These are phyloP conservation scores for Zaprionus camerounensis DNA, from an alignment of 1,140 invertebrate species.

Conservation along the genomic window DNA sequence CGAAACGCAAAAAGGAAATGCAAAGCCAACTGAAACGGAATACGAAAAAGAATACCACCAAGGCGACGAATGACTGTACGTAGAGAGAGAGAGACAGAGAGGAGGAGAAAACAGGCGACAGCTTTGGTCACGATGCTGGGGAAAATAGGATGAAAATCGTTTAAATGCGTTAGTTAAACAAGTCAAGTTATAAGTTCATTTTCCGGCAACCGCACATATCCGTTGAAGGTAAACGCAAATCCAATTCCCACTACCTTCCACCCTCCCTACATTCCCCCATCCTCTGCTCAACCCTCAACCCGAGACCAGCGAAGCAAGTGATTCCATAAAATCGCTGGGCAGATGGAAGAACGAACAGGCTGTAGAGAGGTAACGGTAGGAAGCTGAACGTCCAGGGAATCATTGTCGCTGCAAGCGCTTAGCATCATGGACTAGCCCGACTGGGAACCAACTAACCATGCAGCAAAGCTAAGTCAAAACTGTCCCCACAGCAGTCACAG, in stretches of 20 bases:
- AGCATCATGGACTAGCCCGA: slow-evolving; percentile 36
- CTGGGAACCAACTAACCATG: slow-evolving; percentile 52
- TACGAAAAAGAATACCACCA: slow-evolving; percentile 33
- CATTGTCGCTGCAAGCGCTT: slow-evolving; percentile 61
- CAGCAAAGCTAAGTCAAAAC: slow-evolving; percentile 53
- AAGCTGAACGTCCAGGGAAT: slow-evolving; percentile 43
- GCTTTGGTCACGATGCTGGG: slow-evolving; percentile 20
- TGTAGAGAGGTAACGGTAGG: not conserved
- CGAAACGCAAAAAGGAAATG: slow-evolving; percentile 21
- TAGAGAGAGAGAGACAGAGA: not conserved
- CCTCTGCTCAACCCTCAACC: slow-evolving; percentile 30
- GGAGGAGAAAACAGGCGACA: slow-evolving; percentile 9
- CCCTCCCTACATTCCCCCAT: not conserved
- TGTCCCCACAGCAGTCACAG: slow-evolving; percentile 29
- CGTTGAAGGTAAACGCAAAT: slow-evolving; percentile 63
- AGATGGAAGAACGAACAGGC: slow-evolving; percentile 3
- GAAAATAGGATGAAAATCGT: slow-evolving; percentile 65
- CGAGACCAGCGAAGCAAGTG: slow-evolving; percentile 66
- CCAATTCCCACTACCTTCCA: slow-evolving; percentile 6
- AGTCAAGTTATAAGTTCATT: slow-evolving; percentile 82
- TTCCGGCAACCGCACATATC: slow-evolving; percentile 79
- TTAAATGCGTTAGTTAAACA: slow-evolving; percentile 83
- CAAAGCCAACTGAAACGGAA: slow-evolving; percentile 5
- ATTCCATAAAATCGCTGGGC: slow-evolving; percentile 74
- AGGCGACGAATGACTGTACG: slow-evolving; percentile 25